Base-by-base conservation (phyloP, 92 coral and sea anemone species). In the Phymanthus crucifer region DNA sequence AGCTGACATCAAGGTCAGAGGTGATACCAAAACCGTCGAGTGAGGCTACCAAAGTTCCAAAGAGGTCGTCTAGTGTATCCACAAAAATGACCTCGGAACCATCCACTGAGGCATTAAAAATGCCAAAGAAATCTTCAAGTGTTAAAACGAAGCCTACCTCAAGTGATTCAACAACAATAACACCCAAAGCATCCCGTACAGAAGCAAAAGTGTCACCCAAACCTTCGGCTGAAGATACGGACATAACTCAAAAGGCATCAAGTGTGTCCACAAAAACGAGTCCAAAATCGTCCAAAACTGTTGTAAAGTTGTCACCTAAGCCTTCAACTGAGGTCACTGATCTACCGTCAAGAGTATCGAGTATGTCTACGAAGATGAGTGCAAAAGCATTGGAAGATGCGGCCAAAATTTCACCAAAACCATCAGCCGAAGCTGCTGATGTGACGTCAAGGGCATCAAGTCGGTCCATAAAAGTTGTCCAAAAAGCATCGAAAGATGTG, bases 331-430 rank as follows among this genome's bases (percentile, higher is more conserved):
- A 81, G 12, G 35, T 73, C 4, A 45, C 73, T 0, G 58, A 77
- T 40, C 40, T 78, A 8, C 4, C 70, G 24, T 66, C 84, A 13
- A 71, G 66, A 40, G 0, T 76, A 24, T 80, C 85, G 12, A 40
- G 16, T 18, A 69, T 47, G 8, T 47, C 77, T 26, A 79, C 61
- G 5, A 75, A 74, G 69, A 38, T 76, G 16, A 38, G 84, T 27
- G 27, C 90, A 3, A 81, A 67, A 21, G 48, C 56, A 50, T 82
- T 81, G 18, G 43, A 36, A 9, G 90, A 69, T 5, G 32, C 78
- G 18, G 75, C 69, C 2, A 78, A 83, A 68, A 21, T 58, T n/a
- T 27, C 78, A 16, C 74, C 75, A 33, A 77, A 77, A 43, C 29
- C 80, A 9, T 43, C 48, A 5, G 73, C 56, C 21, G 84, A 74